phyloP scores from a whole-genome alignment of 2,888 invertebrate genomes.

The Deladenus siricidicola region DNA sequence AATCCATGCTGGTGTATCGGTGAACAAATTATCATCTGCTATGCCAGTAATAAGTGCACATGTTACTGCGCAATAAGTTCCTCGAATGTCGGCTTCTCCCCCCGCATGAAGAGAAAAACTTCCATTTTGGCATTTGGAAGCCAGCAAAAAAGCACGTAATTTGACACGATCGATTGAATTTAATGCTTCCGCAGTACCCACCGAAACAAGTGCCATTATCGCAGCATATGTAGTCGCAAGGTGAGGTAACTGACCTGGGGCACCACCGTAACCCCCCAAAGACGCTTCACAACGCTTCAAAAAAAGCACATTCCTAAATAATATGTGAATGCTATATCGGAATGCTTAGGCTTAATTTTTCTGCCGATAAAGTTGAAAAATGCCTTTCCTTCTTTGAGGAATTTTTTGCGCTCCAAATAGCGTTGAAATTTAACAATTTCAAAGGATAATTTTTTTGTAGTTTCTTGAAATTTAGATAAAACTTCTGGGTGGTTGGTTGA shows the following conservation, averaged over 20 bases:
- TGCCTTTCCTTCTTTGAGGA: no score
- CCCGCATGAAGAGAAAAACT: constrained; percentile 75
- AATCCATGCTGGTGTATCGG: constrained; percentile 83
- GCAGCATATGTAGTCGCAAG: constrained; percentile 96
- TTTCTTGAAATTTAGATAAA: no score
- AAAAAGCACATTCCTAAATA: constrained; percentile 38
- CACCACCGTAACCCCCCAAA: constrained; percentile 62
- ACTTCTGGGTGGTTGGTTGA: no score
- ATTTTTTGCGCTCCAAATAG: no score
- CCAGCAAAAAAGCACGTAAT: constrained; percentile 70
- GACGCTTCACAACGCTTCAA: constrained; percentile 48
- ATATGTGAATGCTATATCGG: no score
- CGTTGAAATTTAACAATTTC: no score
- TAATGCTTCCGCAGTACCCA: constrained; percentile 79
- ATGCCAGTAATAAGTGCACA: constrained; percentile 78
- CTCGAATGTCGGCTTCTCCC: constrained; percentile 64
- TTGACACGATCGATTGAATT: constrained; percentile 73
- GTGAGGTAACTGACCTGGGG: constrained; percentile 83
- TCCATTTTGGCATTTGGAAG: constrained; percentile 74
- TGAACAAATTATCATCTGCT: constrained; percentile 67
- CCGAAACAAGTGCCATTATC: constrained; percentile 79
- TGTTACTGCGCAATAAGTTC: constrained; percentile 89
- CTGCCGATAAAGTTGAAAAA: no score
- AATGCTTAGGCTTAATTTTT: no score
- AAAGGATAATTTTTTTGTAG: no score